Conservation (phyloP, 2,113 vertebrate species). For the Odontesthes bonariensis region DNA sequence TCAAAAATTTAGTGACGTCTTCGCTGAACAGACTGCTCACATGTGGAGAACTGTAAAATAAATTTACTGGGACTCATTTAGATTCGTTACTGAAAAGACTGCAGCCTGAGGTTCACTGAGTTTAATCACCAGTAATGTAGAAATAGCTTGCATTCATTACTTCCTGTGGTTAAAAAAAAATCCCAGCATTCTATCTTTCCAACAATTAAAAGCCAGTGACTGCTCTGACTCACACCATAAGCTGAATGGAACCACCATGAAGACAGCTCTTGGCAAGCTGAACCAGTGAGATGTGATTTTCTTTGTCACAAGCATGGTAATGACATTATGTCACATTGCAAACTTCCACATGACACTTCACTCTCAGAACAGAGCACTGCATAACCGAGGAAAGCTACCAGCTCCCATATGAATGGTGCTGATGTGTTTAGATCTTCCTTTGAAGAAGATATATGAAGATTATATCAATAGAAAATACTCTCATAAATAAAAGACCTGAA, state of each 20-base stretch:
- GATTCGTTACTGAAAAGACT: not conserved
- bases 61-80: not conserved
- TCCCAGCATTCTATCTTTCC: not conserved
- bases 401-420: not conserved
- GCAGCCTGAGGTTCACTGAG: not conserved
- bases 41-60: not conserved
- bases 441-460: not conserved
- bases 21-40: not conserved
- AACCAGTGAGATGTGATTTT: slow-evolving; percentile 24
- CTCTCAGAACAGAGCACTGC: not conserved
- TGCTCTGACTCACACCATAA: slow-evolving; percentile 25
- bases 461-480: too few relatives aligned
- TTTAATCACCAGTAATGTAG: not conserved
- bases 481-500: too few relatives aligned
- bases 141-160: not conserved
- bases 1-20: not conserved
- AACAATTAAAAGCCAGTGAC: slow-evolving; percentile 9
- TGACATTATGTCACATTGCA: slow-evolving; percentile 41
- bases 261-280: slow-evolving; percentile 42
- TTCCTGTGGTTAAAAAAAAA: slow-evolving; percentile 7
- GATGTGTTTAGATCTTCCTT: not conserved
- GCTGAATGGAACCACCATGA: slow-evolving; percentile 16
- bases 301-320: slow-evolving; percentile 58
- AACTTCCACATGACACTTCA: not conserved
- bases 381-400: not conserved